Evolutionary conservation across 2,113 vertebrate genomes (phyloP).

Genomic region (Cryptomyrus ogoouensis): DNA sequence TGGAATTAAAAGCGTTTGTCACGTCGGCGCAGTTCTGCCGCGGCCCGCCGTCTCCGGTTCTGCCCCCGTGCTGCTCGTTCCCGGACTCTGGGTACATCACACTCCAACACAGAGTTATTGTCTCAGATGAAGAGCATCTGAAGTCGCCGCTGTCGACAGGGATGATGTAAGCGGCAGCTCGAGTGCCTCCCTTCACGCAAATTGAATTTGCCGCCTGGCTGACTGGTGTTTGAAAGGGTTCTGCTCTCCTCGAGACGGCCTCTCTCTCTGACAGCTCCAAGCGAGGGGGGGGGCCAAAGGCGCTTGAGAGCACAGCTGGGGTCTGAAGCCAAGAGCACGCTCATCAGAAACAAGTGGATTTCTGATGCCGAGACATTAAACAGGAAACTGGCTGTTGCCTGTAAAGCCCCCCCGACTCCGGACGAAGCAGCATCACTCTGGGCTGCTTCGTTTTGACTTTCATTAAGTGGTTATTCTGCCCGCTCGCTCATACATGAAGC

Average conservation of each 20-base stretch:
- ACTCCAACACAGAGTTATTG: background rate
- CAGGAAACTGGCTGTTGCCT: background rate
- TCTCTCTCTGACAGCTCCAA: background rate
- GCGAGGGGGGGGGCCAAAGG: background rate
- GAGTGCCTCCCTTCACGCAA: slow-evolving; percentile 5
- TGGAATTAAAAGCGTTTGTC: background rate
- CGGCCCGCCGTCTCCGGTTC: background rate
- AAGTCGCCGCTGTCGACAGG: background rate
- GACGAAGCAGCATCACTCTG: background rate
- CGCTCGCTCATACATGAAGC: background rate
- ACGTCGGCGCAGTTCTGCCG: background rate
- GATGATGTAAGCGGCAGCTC: background rate
- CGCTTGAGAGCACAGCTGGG: background rate
- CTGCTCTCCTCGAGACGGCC: background rate
- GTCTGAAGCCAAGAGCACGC: background rate
- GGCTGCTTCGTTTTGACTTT: background rate
- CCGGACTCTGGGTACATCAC: background rate
- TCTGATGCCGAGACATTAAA: background rate
- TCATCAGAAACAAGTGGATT: background rate
- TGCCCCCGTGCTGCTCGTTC: background rate
- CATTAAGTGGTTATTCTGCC: background rate
- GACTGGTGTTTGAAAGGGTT: slow-evolving; percentile 12
- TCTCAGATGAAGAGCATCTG: background rate
- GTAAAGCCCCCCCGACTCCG: background rate
- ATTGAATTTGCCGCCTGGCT: slow-evolving; percentile 17